Percentiles rank a stretch among this genome's conserved stretches.
Conservation (phyloP, 1,140 invertebrate genomes). For the Trialeurodes vaporariorum region DNA sequence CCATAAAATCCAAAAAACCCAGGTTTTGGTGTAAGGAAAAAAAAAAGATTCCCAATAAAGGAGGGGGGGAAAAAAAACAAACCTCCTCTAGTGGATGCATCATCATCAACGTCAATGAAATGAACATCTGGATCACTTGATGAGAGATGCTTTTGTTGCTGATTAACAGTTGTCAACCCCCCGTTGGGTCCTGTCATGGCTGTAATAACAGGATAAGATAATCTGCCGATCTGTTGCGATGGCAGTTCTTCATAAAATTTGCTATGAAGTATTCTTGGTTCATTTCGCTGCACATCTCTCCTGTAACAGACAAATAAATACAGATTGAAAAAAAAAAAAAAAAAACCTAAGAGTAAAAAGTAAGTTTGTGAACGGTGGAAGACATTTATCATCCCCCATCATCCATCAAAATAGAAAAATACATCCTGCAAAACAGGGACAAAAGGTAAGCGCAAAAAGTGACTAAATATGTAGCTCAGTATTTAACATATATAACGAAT, state of each 20-base stretch:
- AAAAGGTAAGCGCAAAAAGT: no score
- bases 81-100: no score
- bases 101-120: slow-evolving; percentile 57
- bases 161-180: slow-evolving; percentile 58
- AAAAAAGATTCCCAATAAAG: no score
- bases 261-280: slow-evolving; percentile 49
- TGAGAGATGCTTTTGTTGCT: slow-evolving; percentile 49
- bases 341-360: no score
- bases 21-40: no score
- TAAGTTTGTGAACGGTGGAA: background rate
- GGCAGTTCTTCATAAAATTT: slow-evolving; percentile 52
- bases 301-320: no score
- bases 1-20: no score
- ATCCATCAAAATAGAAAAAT: slow-evolving; percentile 6
- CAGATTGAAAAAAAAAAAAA: slow-evolving; percentile 5
- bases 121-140: slow-evolving; percentile 56
- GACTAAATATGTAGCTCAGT: no score
- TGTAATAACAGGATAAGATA: slow-evolving; percentile 42
- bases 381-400: slow-evolving; percentile 3
- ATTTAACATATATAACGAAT: no score
- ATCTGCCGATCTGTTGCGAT: slow-evolving; percentile 39
- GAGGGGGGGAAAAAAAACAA: no score
- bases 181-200: slow-evolving; percentile 64
- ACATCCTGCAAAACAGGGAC: no score
- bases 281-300: slow-evolving; percentile 31